Percentiles rank a stretch among this genome's conserved stretches.
These are phyloP conservation scores for Liparis tanakae DNA, from an alignment of 2,797 vertebrate species.

Conservation along the genomic window DNA sequence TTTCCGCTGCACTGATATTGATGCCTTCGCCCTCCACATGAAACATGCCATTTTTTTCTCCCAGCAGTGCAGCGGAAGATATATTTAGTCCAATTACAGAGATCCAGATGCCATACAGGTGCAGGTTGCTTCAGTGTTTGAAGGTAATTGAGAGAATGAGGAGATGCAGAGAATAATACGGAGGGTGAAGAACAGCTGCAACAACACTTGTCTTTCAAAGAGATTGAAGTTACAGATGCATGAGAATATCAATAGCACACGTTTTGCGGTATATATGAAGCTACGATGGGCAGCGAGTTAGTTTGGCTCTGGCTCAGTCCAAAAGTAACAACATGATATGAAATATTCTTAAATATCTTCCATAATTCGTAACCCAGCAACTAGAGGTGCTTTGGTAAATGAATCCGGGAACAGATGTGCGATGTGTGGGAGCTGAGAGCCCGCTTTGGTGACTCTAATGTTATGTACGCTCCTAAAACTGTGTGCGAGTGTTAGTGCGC, in stretches of 20 bases:
- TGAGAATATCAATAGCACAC: background rate
- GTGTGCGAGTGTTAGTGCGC: constrained; percentile 9
- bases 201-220: background rate
- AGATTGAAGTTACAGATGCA: background rate
- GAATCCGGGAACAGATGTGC: constrained; percentile 16
- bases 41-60: background rate
- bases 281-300: background rate
- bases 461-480: constrained; percentile 9
- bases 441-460: background rate
- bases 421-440: constrained; percentile 5
- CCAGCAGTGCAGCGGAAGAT: background rate
- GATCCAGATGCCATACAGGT: background rate
- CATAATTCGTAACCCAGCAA: background rate
- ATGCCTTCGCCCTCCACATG: background rate
- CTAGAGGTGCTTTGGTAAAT: background rate
- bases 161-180: background rate
- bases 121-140: background rate
- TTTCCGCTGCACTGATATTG: background rate
- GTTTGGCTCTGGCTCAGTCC: background rate
- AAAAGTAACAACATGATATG: background rate
- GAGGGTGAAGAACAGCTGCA: background rate
- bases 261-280: background rate
- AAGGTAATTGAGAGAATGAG: constrained; percentile 14
- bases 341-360: background rate
- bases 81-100: constrained; percentile 21